Conservation (phyloP, 2,113 vertebrate genomes). For the Gracilinanus agilis region DNA sequence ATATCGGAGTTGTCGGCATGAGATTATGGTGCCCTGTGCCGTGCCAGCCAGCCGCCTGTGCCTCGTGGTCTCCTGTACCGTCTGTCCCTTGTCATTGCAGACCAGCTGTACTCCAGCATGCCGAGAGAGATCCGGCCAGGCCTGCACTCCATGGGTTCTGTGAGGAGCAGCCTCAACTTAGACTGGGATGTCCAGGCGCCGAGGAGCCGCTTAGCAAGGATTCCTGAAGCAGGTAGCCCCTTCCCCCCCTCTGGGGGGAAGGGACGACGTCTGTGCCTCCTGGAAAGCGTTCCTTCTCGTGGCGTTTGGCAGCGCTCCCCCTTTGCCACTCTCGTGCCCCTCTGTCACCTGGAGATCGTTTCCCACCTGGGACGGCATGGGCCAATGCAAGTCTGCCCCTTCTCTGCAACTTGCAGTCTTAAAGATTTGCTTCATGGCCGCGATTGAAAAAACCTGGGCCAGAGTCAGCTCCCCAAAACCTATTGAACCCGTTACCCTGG, state of each 20-base stretch:
- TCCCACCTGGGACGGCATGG: background rate
- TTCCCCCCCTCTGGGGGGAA: no score
- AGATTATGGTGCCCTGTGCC: no score
- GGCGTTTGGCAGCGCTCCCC: no score
- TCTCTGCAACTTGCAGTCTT: background rate
- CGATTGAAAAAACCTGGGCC: no score
- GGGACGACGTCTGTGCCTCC: no score
- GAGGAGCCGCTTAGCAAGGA: slow-evolving; percentile 90
- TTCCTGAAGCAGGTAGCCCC: slow-evolving; percentile 90
- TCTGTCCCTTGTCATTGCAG: slow-evolving; percentile 78
- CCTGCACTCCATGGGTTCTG: slow-evolving; percentile 90
- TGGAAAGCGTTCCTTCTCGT: no score
- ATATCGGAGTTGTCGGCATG: background rate
- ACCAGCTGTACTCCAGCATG: slow-evolving; percentile 95
- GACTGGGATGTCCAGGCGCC: slow-evolving; percentile 95
- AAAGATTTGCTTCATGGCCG: no score
- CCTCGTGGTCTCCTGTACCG: background rate
- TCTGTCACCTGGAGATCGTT: background rate
- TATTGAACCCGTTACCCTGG: no score
- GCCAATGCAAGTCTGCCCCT: background rate
- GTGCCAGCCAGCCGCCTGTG: background rate
- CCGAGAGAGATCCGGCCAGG: slow-evolving; percentile 93
- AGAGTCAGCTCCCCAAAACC: no score
- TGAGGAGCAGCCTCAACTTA: slow-evolving; percentile 93
- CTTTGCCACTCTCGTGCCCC: background rate